Evolutionary conservation across 2,797 vertebrate genomes (phyloP).

Genomic region (Atherinosoma microstoma): DNA sequence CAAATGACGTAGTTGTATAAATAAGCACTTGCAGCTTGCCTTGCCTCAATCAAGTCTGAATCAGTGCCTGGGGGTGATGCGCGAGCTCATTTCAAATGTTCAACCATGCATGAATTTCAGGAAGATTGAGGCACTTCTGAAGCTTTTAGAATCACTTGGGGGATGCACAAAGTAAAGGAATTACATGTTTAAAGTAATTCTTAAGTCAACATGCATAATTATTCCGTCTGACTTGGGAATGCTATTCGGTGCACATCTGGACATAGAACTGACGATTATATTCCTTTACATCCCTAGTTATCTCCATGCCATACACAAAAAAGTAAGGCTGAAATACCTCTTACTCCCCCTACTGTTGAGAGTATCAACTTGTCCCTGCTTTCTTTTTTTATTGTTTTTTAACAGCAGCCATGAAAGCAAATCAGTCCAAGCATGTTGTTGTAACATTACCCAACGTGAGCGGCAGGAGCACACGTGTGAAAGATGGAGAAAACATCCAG

Average conservation of each 20-base stretch:
- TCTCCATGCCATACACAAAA: conserved; percentile 10
- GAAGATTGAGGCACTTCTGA: conserved; percentile 84
- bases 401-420: conserved; percentile 32
- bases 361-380: conserved; percentile 11
- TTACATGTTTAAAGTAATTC: conserved; percentile 59
- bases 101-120: conserved; percentile 86
- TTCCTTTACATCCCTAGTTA: conserved; percentile 43
- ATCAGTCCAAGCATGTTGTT: conserved; percentile 39
- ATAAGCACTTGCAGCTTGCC: conserved; percentile 94
- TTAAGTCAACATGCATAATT: conserved; percentile 50
- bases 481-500: not conserved
- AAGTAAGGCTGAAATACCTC: conserved; percentile 38
- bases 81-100: conserved; percentile 96
- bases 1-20: conserved; percentile 90
- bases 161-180: conserved; percentile 61
- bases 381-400: not conserved
- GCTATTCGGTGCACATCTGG: conserved; percentile 45
- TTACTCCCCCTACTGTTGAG: conserved; percentile 78
- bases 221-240: conserved; percentile 34
- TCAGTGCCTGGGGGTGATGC: conserved; percentile 90
- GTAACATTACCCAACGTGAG: conserved; percentile 42
- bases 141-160: conserved; percentile 73
- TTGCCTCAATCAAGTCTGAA: conserved; percentile 95
- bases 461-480: conserved; percentile 8
- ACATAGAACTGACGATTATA: conserved; percentile 37